Percentiles rank a stretch among this genome's conserved stretches.
phyloP scores from a whole-genome alignment of 2,888 invertebrate species.

The Zaprionus lineosus region DNA sequence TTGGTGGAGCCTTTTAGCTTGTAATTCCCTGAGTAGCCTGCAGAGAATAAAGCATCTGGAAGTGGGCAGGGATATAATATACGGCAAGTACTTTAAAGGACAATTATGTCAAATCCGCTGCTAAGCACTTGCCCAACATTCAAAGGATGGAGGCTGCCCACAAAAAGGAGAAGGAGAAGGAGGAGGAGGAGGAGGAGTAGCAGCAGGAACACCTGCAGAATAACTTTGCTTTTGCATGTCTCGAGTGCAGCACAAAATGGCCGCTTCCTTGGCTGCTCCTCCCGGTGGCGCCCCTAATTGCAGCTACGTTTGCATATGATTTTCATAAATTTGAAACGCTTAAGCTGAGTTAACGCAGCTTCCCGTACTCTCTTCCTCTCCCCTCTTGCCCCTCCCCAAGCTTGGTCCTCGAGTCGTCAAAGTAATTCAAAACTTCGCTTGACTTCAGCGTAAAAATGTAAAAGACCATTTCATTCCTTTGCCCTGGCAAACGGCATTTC shows the following conservation, averaged over 20 bases:
- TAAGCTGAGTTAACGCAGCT: conserved; percentile 3
- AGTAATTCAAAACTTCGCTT: conserved; percentile 4
- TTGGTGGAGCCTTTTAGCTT: too few relatives aligned
- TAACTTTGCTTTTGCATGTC: conserved; percentile 39
- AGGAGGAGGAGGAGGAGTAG: too few relatives aligned
- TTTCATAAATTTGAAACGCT: conserved; percentile 43
- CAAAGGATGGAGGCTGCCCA: too few relatives aligned
- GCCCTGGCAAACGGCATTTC: conserved; percentile 11
- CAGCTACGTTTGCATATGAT: conserved; percentile 35
- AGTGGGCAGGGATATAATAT: too few relatives aligned
- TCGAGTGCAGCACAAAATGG: conserved; percentile 41
- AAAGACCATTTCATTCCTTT: conserved; percentile 18
- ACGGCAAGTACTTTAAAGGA: too few relatives aligned
- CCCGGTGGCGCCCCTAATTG: conserved; percentile 33
- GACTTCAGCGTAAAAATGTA: conserved; percentile 22
- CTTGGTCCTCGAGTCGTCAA: neutral
- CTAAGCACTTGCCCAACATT: too few relatives aligned
- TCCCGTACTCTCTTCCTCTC: conserved; percentile 1
- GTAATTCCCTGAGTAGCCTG: too few relatives aligned
- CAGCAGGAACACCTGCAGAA: conserved; percentile 19
- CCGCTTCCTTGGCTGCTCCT: neutral
- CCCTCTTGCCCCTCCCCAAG: neutral
- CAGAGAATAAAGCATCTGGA: too few relatives aligned
- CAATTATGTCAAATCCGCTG: too few relatives aligned
- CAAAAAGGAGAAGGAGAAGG: too few relatives aligned